Base-by-base conservation (phyloP, 2,888 invertebrate species). In the Pasiphila rectangulata region DNA sequence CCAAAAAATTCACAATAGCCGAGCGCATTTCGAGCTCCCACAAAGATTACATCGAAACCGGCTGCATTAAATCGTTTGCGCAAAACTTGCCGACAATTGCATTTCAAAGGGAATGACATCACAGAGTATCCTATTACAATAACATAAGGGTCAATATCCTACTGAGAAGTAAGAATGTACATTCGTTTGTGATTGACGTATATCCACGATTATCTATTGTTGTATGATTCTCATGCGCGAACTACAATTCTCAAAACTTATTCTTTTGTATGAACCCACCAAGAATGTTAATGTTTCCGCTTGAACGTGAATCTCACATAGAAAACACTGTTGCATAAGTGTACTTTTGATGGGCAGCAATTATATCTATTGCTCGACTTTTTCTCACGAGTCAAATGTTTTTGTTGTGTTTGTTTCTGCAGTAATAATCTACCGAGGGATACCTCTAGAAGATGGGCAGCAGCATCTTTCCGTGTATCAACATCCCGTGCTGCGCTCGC, bases 261-360 rank as follows among this genome's bases (percentile, higher is more conserved):
- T 83, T 83, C 83, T 84, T 87, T 86, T 85, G 83, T 84, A 73
- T 72, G 78, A 73, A 82, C 79, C 79, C 65, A 72, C 71, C 75
- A 83, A 78, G 86, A 87, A 86, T 86, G 77, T 85, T 85, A 85
- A 87, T 85, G 85, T 75, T 81, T 86, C 85, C 86, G 85, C 66
- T 73, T 83, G 79, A 79, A 85, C 79, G 82, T 71, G 79, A 76
- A 76, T 77, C 75, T 72, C 71, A 79, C 78, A 83, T 79, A 2
- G 67, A 69, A 66, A 60, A 64, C 59, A 52, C 54, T 68, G 68
- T 82, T 82, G 72, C 79, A 76, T 75, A 82, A 82, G 29, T 68
- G 62, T 61, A 54, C 64, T 25, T 68, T 73, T 73, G 68, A 69
- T 70, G 69, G 70, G 63, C 35, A 46, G 29, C 24, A 41, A 30